Evolutionary conservation across 2,113 vertebrate genomes (phyloP).

Genomic region (Apeltes quadracus): DNA sequence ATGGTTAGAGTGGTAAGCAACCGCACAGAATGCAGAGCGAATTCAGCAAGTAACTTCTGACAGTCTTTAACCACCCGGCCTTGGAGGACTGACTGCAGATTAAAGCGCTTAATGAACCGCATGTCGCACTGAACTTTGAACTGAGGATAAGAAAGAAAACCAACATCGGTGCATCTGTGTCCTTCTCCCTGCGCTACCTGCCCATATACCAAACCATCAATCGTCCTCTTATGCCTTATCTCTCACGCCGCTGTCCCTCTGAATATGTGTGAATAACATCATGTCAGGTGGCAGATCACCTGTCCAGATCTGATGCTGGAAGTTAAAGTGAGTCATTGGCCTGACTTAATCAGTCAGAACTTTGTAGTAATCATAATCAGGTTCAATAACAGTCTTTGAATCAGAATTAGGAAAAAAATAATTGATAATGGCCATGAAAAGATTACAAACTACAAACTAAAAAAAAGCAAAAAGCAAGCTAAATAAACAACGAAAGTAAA

Average conservation of each 20-base stretch:
- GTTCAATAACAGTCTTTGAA: conserved; percentile 30
- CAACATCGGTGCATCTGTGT: conserved; percentile 21
- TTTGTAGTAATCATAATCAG: conserved; percentile 36
- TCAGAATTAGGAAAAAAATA: conserved; percentile 33
- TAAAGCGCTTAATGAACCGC: conserved; percentile 28
- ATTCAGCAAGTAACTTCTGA: conserved; percentile 36
- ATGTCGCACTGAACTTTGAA: conserved; percentile 30
- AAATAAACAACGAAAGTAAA: conserved; percentile 7
- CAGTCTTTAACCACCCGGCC: conserved; percentile 21
- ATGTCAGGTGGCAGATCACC: conserved; percentile 30
- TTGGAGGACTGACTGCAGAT: conserved; percentile 12
- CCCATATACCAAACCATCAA: conserved; percentile 5
- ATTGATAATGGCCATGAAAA: conserved; percentile 46
- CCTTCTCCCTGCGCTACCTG: background rate
- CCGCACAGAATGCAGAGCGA: conserved; percentile 23
- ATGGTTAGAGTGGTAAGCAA: conserved; percentile 42
- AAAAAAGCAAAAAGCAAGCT: conserved; percentile 23
- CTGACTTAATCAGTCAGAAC: conserved; percentile 35
- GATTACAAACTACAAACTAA: conserved; percentile 10
- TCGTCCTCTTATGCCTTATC: conserved; percentile 15
- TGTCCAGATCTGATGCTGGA: conserved; percentile 39
- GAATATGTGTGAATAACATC: conserved; percentile 44
- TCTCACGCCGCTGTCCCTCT: conserved; percentile 3
- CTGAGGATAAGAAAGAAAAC: background rate
- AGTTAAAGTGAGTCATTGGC: conserved; percentile 18